These are phyloP conservation scores for Calosoma granatense DNA, from an alignment of 1,140 invertebrate species.

Conservation along the genomic window DNA sequence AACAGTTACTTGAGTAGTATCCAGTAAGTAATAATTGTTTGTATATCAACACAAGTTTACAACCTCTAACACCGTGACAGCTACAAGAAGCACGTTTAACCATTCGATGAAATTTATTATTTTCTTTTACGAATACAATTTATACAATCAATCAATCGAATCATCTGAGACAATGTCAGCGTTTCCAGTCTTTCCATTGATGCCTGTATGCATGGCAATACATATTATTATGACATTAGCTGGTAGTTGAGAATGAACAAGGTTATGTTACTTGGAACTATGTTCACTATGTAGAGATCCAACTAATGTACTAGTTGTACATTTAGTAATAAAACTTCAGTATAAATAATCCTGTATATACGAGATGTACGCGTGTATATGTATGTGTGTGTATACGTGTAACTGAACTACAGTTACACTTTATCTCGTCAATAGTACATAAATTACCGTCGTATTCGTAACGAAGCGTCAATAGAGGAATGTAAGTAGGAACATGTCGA, in stretches of 20 bases:
- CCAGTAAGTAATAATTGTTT: not conserved
- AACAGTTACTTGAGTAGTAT: conserved; percentile 2
- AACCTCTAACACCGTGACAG: not conserved
- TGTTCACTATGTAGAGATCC: no score
- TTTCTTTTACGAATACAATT: not conserved
- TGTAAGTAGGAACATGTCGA: not conserved
- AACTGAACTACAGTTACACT: not conserved
- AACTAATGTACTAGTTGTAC: no score
- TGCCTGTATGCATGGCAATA: no score
- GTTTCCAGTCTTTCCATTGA: no score
- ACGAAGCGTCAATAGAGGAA: not conserved
- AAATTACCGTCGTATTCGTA: not conserved
- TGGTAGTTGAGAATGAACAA: no score
- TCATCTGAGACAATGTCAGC: no score
- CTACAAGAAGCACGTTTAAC: not conserved
- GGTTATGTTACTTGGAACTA: no score
- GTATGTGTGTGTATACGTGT: not conserved
- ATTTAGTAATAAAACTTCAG: conserved; percentile 3
- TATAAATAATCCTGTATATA: conserved; percentile 1
- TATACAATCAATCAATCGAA: not conserved
- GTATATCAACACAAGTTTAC: not conserved
- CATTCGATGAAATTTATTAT: not conserved
- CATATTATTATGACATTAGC: no score
- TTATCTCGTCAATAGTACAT: not conserved
- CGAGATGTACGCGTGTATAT: no score